A percentile compares a stretch with the other conserved stretches of the same genome.
These are phyloP conservation scores for Dugesia japonica DNA, from an alignment of 2,888 invertebrate genomes.

Conservation along the genomic window DNA sequence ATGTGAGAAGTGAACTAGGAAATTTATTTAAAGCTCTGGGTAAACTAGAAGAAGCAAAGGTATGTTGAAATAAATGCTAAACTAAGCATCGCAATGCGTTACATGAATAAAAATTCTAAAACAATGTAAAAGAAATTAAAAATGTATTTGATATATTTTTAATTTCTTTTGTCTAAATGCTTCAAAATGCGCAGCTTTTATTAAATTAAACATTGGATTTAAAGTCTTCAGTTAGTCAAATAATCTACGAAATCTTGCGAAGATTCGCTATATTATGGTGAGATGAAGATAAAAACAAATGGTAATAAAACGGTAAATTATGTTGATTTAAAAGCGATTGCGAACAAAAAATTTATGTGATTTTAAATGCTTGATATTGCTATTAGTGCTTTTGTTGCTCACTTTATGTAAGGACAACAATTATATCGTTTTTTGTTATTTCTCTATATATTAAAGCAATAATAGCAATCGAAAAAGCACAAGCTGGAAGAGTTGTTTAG, in stretches of 20 bases:
- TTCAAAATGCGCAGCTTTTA: neutral
- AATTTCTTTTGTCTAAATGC: neutral
- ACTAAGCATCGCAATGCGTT: neutral
- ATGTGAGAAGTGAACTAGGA: constrained; percentile 95
- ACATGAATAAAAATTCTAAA: neutral
- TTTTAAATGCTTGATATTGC: too few relatives aligned
- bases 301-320: neutral
- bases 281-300: neutral
- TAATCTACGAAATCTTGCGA: too few relatives aligned
- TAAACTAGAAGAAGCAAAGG: constrained; percentile 96
- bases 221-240: too few relatives aligned
- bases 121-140: neutral
- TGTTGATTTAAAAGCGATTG: neutral
- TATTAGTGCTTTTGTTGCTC: neutral
- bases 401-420: too few relatives aligned
- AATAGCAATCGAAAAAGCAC: neutral
- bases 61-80: constrained; percentile 49
- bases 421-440: too few relatives aligned
- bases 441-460: too few relatives aligned
- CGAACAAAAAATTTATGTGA: too few relatives aligned
- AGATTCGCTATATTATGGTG: too few relatives aligned
- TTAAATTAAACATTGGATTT: too few relatives aligned
- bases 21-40: constrained; percentile 96
- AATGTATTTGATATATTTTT: neutral
- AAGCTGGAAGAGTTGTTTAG: neutral